Evolutionary conservation across 2,113 vertebrate species (phyloP).

Genomic region (Bothrops jararaca): DNA sequence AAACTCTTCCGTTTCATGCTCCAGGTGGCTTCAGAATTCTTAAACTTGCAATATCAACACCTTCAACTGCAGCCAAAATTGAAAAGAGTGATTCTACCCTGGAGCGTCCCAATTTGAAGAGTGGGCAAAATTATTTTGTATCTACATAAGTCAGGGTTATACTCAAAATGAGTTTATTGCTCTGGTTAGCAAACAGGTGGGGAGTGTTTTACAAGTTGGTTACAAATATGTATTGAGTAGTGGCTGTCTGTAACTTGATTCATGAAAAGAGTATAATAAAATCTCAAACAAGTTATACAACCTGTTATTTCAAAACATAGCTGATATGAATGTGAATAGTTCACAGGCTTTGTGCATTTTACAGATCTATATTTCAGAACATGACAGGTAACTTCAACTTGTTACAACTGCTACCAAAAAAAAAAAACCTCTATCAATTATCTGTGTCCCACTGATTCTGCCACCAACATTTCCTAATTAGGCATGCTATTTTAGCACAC

Average conservation of each 20-base stretch:
- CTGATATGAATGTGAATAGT: neutral
- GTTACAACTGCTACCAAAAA: neutral
- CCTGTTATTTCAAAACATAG: neutral
- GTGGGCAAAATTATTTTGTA: neutral
- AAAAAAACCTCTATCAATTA: neutral
- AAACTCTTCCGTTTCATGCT: neutral
- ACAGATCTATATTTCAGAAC: neutral
- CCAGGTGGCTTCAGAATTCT: conserved; percentile 44
- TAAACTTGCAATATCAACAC: conserved; percentile 68
- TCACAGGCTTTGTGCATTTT: neutral
- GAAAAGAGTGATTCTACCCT: conserved; percentile 27
- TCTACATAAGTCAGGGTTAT: neutral
- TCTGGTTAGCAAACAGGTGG: neutral
- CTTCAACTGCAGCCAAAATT: neutral
- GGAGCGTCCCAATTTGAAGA: conserved; percentile 3
- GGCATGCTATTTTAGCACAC: neutral
- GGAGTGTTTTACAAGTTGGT: neutral
- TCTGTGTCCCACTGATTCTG: neutral
- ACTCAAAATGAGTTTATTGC: neutral
- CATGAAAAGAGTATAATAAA: neutral
- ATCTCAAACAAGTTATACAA: neutral
- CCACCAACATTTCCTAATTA: neutral
- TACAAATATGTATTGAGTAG: neutral
- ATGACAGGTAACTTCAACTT: neutral
- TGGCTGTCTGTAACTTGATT: neutral